Evolutionary conservation across 1,140 invertebrate species (phyloP), one percentile per base, ranked within the genome.

Genomic region (Microplitis demolitor): DNA sequence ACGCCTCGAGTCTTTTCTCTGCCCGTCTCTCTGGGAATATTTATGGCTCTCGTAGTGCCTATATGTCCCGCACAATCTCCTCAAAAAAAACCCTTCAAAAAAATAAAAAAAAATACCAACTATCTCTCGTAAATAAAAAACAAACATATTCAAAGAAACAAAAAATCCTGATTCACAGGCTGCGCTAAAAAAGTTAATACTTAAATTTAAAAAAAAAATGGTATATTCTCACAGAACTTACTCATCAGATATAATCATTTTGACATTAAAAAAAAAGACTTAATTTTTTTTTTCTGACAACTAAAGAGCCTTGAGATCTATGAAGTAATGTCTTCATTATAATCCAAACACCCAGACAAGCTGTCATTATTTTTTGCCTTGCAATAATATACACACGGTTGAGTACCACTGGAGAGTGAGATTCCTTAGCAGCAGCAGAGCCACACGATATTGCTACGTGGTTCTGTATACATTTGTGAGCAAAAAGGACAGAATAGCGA

Each of bases 381-480:
- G 62, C n/a, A 37, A 14, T 16, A 69, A 69, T 14, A 39, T 39
- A 69, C 53, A 58, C 45, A 73, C 66, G 70, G 71, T 73, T 75
- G 79, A 82, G 82, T 77, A 78, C 78, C 79, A 13, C 78, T 79
- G 79, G 62, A 60, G 76, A 78, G 76, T 74, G 77, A 83, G 77
- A 83, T 83, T 82, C 77, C 76, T 75, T 50, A 71, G 72, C 61
- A 61, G 71, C 37, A 45, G 39, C 39, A 45, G 35, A 72, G 71
- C 70, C 34, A 54, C 66, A 76, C 73, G 71, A 73, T 77, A 75
- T 62, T 69, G 39, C 39, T 11, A 74, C 71, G 72, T 71, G 70
- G 73, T 77, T 74, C 71, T 72, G 63, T 78, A 24, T 24, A 80
- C 58, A 75, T 71, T 70, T 56, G 69, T 14, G 74, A 74, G 74